phyloP scores from a whole-genome alignment of 2,888 invertebrate species.

The Microchrysa polita region DNA sequence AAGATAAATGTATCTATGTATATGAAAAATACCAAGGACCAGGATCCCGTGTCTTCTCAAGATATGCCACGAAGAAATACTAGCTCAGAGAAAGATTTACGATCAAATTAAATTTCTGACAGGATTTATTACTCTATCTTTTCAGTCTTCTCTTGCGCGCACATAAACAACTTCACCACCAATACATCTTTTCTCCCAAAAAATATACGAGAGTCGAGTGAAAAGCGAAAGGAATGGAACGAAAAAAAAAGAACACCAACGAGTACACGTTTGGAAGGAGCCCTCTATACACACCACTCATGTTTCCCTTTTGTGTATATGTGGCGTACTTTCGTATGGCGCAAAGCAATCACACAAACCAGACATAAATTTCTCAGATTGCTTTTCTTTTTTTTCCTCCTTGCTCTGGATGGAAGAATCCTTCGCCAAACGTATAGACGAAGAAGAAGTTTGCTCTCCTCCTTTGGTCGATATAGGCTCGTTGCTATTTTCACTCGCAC shows the following conservation, averaged over 20 bases:
- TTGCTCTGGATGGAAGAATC: neutral
- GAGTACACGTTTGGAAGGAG: no score
- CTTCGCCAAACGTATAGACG: neutral
- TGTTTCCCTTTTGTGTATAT: conserved; percentile 7
- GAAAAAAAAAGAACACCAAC: conserved; percentile 48
- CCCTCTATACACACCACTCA: conserved; percentile 31
- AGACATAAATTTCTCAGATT: conserved; percentile 53
- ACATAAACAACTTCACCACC: conserved; percentile 52
- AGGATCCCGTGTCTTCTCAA: conserved; percentile 8
- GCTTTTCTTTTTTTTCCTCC: neutral
- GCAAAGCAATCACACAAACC: conserved; percentile 55
- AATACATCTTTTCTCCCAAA: conserved; percentile 46
- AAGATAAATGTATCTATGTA: neutral
- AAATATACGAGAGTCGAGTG: conserved; percentile 42
- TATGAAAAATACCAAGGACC: conserved; percentile 35
- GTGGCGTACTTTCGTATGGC: conserved; percentile 43
- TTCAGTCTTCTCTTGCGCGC: conserved; percentile 60
- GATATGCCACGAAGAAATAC: conserved; percentile 46
- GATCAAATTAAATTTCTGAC: conserved; percentile 67
- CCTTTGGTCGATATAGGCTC: conserved; percentile 6
- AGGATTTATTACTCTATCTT: conserved; percentile 67
- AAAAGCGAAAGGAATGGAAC: conserved; percentile 49
- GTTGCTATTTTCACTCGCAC: neutral
- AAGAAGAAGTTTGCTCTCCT: conserved; percentile 7
- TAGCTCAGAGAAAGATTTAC: conserved; percentile 63